Evolutionary conservation across 2,888 invertebrate genomes (phyloP), one percentile per base, ranked within the genome.

Genomic region (Oscheius onirici): DNA sequence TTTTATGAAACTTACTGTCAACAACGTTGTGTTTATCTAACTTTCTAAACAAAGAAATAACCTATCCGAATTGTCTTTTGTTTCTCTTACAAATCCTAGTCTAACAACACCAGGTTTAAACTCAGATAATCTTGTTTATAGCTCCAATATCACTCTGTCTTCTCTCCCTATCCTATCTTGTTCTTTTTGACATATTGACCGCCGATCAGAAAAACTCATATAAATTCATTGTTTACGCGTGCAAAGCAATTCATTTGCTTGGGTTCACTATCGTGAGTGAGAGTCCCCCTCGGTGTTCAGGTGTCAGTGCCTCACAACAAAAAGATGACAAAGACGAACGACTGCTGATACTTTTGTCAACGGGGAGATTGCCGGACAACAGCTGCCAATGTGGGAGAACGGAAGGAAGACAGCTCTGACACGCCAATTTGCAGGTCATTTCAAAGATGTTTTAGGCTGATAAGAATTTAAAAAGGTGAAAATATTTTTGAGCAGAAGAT

Each of bases 291-390:
- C 34, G 63, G 17, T 63, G 63, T 63, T 49, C 63, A 63, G 63
- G 63, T 63, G 63, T 61, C 61, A 61, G 46, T 28, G 15, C 24
- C 28, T 49, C 63, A 63, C 63, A 63, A 63, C 63, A 63, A 63
- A 63, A 63, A 63, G 49, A 28, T 49, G 63, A 63, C 63, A 49
- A 46, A 63, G 63, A 63, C 63, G 63, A 63, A 63, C 63, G 63
- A 46, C 63, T 63, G 63, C 46, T 49, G 46, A 49, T 46, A 63
- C 46, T 63, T 24, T 58, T 58, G 58, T 58, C 58, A 58, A 17
- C 43, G 58, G 40, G 22, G n/a, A 41, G 58, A 58, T 58, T 58
- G 43, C 58, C 58, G 41, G 58, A 58, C 43, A 58, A 41, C 58
- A 58, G 58, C 58, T 58, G 58, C 58, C 58, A 40, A 52, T 41